Conservation (phyloP, 2,797 vertebrate genomes). For the Eutrigla gurnardus region DNA sequence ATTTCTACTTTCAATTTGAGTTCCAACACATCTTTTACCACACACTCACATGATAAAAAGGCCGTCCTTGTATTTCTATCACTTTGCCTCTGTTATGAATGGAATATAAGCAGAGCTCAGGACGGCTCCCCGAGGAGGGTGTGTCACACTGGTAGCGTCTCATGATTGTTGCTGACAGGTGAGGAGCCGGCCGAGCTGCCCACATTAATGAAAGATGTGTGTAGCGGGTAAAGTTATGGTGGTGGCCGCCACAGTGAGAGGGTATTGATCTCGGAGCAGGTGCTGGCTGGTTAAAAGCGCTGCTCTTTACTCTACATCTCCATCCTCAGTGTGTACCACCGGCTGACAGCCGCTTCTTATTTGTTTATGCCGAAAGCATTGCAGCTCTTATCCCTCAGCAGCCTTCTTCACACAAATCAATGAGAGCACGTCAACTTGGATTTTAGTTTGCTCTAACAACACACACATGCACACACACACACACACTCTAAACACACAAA, state of each 20-base stretch:
- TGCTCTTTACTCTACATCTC: conserved; percentile 58
- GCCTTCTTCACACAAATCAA: conserved; percentile 75
- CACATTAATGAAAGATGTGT: conserved; percentile 8
- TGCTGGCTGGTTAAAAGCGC: conserved; percentile 49
- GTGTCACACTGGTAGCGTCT: conserved; percentile 25
- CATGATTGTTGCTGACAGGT: conserved; percentile 49
- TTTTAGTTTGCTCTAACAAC: conserved; percentile 68
- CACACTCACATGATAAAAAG: neutral
- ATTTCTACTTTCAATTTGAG: neutral
- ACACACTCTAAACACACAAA: conserved; percentile 26
- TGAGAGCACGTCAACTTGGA: conserved; percentile 63
- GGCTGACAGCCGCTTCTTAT: conserved; percentile 59
- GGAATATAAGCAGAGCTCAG: neutral
- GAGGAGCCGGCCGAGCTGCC: conserved; percentile 29
- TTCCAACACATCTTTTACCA: neutral
- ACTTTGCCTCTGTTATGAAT: conserved; percentile 13
- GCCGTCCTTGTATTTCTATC: neutral
- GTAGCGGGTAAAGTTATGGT: conserved; percentile 13
- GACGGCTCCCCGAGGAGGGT: conserved; percentile 23
- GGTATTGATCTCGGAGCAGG: conserved; percentile 62
- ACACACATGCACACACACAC: conserved; percentile 14
- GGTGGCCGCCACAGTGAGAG: conserved; percentile 40
- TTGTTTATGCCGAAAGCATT: conserved; percentile 64
- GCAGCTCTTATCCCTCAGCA: conserved; percentile 62
- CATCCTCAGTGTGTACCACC: conserved; percentile 29